Percentiles rank a stretch among this genome's conserved stretches.
These are phyloP conservation scores for Pheosia tremula DNA, from an alignment of 2,888 invertebrate genomes.

Conservation along the genomic window DNA sequence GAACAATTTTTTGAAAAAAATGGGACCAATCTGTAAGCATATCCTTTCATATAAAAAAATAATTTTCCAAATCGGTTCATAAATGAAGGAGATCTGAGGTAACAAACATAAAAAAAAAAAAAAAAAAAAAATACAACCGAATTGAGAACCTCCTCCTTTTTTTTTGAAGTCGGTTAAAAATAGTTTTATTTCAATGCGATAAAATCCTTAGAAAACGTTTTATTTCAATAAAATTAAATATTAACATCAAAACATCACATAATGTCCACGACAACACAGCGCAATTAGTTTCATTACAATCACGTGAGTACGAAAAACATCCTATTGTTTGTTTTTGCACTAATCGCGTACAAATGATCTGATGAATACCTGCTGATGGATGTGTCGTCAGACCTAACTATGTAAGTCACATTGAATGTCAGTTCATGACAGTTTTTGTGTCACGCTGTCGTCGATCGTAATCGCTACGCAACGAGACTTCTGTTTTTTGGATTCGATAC, in stretches of 20 bases:
- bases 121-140: no score
- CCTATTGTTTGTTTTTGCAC: background rate
- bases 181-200: no score
- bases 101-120: no score
- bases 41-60: no score
- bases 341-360: background rate
- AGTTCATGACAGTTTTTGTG: background rate
- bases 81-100: no score
- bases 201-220: background rate
- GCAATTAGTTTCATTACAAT: slow-evolving; percentile 1
- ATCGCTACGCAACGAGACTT: no score
- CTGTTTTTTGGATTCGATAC: no score
- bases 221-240: background rate
- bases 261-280: background rate
- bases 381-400: background rate
- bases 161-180: no score
- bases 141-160: no score
- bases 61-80: no score
- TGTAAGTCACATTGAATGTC: background rate
- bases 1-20: no score
- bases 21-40: no score
- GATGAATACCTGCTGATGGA: slow-evolving; percentile 3
- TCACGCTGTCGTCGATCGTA: background rate
- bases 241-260: background rate
- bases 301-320: background rate